Percentiles rank a stretch among this genome's conserved stretches.
These are phyloP conservation scores for Fregetta grallaria DNA, from an alignment of 2,113 vertebrate species.

Conservation along the genomic window DNA sequence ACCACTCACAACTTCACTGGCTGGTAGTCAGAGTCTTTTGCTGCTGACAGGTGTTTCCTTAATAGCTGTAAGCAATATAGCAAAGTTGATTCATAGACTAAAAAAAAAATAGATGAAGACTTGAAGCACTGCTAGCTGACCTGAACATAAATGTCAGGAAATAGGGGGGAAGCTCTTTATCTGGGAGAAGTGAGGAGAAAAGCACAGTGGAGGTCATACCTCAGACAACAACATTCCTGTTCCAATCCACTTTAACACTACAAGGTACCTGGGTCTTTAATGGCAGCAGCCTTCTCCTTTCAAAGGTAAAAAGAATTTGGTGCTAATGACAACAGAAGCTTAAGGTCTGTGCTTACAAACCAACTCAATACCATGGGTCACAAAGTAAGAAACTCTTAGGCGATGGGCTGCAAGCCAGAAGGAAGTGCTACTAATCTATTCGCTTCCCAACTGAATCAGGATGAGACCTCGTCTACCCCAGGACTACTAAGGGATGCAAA, in stretches of 20 bases:
- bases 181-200: background rate
- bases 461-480: accelerated
- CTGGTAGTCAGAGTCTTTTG: background rate
- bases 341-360: background rate
- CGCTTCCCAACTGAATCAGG: background rate
- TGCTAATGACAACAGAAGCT: background rate
- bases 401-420: background rate
- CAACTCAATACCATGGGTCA: background rate
- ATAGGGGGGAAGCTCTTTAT: background rate
- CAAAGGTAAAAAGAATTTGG: background rate
- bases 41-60: background rate
- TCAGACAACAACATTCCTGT: background rate
- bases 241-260: background rate
- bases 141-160: background rate
- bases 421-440: background rate
- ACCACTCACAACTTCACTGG: constrained; percentile 3
- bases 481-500: background rate
- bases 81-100: background rate
- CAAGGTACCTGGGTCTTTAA: background rate
- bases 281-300: background rate
- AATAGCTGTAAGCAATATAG: background rate
- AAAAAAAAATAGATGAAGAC: background rate
- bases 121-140: background rate
- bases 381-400: background rate
- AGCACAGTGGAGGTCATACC: background rate